Percentiles rank a stretch among this genome's conserved stretches.
phyloP scores from a whole-genome alignment of 2,797 vertebrate genomes.

The Cuculus canorus region DNA sequence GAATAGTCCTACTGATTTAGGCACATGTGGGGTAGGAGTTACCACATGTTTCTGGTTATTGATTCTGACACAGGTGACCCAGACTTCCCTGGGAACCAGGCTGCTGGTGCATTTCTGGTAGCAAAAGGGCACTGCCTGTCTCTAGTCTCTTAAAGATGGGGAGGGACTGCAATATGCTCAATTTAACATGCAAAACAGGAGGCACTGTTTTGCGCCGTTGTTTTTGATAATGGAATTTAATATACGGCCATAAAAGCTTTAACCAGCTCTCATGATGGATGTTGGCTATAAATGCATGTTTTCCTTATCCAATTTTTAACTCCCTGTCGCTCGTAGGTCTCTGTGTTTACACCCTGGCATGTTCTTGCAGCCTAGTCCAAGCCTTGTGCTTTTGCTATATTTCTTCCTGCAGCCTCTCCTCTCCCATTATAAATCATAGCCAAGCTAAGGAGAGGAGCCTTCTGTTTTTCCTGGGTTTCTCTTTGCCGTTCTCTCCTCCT shows the following conservation, averaged over 20 bases:
- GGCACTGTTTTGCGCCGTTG: rapidly evolving
- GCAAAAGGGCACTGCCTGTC: neutral
- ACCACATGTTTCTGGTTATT: neutral
- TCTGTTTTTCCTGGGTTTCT: neutral
- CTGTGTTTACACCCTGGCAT: neutral
- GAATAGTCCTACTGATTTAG: neutral
- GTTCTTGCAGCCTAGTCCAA: neutral
- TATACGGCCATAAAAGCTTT: neutral
- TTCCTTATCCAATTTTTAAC: neutral
- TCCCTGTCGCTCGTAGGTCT: neutral
- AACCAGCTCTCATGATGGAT: neutral
- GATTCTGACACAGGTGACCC: neutral
- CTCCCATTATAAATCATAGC: neutral
- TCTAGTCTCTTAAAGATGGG: neutral
- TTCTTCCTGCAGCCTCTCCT: neutral
- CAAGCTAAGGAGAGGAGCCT: neutral
- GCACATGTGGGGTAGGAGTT: neutral
- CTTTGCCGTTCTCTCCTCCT: neutral
- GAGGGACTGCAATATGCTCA: neutral
- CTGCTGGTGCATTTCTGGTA: neutral
- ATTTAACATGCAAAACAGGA: neutral
- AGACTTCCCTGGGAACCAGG: neutral
- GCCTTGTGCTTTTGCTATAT: neutral
- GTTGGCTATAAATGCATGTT: neutral
- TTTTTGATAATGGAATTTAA: neutral